phyloP scores from a whole-genome alignment of 2,888 invertebrate genomes.

The Lamproptera curius region DNA sequence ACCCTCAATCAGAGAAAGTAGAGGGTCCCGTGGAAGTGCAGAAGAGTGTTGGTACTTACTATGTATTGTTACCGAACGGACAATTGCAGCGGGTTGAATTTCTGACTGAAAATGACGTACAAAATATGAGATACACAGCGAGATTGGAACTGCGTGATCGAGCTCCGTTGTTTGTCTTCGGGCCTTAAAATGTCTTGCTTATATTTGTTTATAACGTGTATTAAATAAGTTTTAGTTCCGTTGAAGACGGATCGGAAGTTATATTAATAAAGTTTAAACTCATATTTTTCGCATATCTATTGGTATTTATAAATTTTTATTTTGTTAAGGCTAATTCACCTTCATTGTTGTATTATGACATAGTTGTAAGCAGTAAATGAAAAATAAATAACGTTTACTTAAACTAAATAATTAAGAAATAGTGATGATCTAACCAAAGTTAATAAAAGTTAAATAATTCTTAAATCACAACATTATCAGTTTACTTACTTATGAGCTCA shows the following conservation, averaged over 20 bases:
- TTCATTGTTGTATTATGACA: not conserved
- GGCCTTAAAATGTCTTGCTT: constrained; percentile 37
- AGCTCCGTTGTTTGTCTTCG: constrained; percentile 52
- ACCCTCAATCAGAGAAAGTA: constrained; percentile 22
- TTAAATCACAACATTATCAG: too few relatives aligned
- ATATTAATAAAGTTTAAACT: not conserved
- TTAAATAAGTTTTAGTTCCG: too few relatives aligned
- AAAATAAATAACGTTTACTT: too few relatives aligned
- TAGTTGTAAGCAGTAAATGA: not conserved
- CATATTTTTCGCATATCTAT: too few relatives aligned
- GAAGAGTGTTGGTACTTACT: constrained; percentile 79
- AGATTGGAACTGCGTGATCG: constrained; percentile 72
- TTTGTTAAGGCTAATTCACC: not conserved
- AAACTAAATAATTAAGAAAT: too few relatives aligned
- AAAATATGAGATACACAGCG: constrained; percentile 80
- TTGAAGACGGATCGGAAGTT: not conserved
- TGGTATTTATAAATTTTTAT: not conserved
- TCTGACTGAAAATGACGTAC: constrained; percentile 66
- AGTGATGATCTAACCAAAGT: too few relatives aligned
- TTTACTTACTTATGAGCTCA: too few relatives aligned
- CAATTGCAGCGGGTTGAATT: constrained; percentile 80
- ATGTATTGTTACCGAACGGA: constrained; percentile 80
- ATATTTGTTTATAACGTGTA: constrained; percentile 7
- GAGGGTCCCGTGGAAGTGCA: constrained; percentile 60
- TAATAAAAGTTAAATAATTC: too few relatives aligned